Percentiles rank a stretch among this genome's conserved stretches.
Evolutionary conservation across 2,888 invertebrate species (phyloP).

Genomic region (Suillia variegata): DNA sequence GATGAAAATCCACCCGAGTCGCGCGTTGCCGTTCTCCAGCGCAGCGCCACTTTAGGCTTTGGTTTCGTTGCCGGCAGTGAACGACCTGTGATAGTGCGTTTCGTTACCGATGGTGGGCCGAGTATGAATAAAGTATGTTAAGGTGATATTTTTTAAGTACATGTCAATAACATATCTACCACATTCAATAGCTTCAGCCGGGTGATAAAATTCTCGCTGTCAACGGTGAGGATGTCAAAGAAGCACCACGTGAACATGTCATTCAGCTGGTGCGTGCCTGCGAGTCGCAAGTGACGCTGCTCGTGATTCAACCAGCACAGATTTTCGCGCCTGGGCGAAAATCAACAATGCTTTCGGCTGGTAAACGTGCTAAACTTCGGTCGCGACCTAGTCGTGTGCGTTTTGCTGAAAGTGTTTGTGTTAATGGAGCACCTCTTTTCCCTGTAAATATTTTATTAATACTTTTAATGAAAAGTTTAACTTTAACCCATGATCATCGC

Average conservation of each 20-base stretch:
- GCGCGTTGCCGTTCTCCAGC: slow-evolving; percentile 73
- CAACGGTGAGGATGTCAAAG: slow-evolving; percentile 87
- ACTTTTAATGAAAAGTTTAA: not conserved
- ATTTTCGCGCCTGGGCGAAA: slow-evolving; percentile 69
- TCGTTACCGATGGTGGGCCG: slow-evolving; percentile 88
- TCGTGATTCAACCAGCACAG: slow-evolving; percentile 83
- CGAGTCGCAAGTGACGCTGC: slow-evolving; percentile 73
- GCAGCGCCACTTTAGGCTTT: slow-evolving; percentile 83
- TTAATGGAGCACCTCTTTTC: slow-evolving; percentile 82
- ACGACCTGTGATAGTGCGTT: slow-evolving; percentile 88
- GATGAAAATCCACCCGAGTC: slow-evolving; percentile 79
- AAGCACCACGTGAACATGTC: slow-evolving; percentile 85
- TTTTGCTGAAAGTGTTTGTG: slow-evolving; percentile 87
- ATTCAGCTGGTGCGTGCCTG: slow-evolving; percentile 87
- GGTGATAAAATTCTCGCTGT: slow-evolving; percentile 91
- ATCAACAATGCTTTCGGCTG: slow-evolving; percentile 85
- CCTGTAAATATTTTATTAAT: slow-evolving; percentile 66
- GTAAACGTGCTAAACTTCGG: slow-evolving; percentile 81
- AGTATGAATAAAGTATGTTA: slow-evolving; percentile 82
- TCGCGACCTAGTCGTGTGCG: slow-evolving; percentile 83
- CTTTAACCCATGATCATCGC: slow-evolving; percentile 38
- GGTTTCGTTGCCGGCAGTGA: slow-evolving; percentile 97
- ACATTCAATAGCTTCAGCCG: slow-evolving; percentile 71
- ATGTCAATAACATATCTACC: not conserved
- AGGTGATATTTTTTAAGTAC: too few species aligned